These are phyloP conservation scores for Acipenser ruthenus DNA, from an alignment of 2,797 vertebrate species.

Conservation along the genomic window DNA sequence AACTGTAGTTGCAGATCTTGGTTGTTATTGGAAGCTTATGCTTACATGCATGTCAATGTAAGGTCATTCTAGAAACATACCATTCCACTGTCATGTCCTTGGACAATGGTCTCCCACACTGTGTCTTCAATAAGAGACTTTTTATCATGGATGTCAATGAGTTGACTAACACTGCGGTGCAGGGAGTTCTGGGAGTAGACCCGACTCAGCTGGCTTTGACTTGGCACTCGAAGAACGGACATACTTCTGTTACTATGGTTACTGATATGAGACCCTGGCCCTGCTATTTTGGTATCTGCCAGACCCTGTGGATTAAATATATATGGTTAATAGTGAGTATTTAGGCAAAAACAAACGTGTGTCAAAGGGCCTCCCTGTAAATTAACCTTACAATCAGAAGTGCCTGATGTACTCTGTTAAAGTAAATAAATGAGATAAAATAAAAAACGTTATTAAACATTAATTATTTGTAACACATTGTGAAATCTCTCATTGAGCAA, in stretches of 20 bases:
- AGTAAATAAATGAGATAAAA: too few species aligned
- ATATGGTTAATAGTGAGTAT: too few species aligned
- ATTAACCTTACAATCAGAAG: too few species aligned
- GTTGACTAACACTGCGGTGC: constrained; percentile 82
- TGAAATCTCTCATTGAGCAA: too few species aligned
- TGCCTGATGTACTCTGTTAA: too few species aligned
- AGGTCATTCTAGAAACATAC: constrained; percentile 53
- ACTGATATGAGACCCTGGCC: constrained; percentile 50
- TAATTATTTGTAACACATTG: too few species aligned
- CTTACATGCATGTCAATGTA: too few species aligned
- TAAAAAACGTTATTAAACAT: too few species aligned
- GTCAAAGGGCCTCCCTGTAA: too few species aligned
- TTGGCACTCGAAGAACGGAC: constrained; percentile 57
- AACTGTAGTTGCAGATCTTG: too few species aligned
- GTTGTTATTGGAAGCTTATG: too few species aligned
- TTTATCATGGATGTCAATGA: constrained; percentile 68
- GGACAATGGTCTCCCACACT: constrained; percentile 72
- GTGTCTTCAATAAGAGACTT: constrained; percentile 67
- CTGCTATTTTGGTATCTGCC: constrained; percentile 68
- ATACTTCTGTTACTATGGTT: constrained; percentile 45
- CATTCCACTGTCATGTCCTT: constrained; percentile 70
- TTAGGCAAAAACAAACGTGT: too few species aligned
- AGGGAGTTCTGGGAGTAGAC: constrained; percentile 68
- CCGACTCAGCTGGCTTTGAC: constrained; percentile 59
- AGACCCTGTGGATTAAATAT: constrained; percentile 58